Percentiles rank a stretch among this genome's conserved stretches.
Conservation (phyloP, 2,888 invertebrate species). For the Eurytoma californica region DNA sequence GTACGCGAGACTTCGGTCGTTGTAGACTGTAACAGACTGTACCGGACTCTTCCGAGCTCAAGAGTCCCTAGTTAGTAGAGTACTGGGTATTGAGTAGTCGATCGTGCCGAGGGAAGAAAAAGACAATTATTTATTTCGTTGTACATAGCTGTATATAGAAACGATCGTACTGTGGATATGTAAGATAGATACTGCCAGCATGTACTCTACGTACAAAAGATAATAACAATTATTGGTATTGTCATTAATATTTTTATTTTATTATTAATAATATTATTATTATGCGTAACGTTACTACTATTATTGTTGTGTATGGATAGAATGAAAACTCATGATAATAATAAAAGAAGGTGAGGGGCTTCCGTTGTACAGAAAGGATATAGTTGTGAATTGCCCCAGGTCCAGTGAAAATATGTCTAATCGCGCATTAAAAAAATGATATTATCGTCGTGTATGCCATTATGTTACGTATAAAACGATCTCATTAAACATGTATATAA, state of each 20-base stretch:
- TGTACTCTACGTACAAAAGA: slow-evolving; percentile 50
- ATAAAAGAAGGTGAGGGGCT: not conserved
- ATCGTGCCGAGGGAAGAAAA: not conserved
- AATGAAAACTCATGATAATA: not conserved
- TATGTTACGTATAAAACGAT: slow-evolving; percentile 58
- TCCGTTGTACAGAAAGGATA: slow-evolving; percentile 19
- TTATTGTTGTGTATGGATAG: slow-evolving; percentile 6
- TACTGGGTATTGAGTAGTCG: slow-evolving; percentile 24
- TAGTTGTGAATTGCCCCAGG: too few species aligned
- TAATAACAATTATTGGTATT: slow-evolving; percentile 50
- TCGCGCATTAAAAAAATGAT: slow-evolving; percentile 13
- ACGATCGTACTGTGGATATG: slow-evolving; percentile 61
- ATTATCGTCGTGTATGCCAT: slow-evolving; percentile 25
- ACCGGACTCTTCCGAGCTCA: not conserved
- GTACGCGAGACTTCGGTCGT: slow-evolving; percentile 3
- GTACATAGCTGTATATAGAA: slow-evolving; percentile 67
- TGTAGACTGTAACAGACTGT: slow-evolving; percentile 25
- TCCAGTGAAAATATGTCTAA: not conserved
- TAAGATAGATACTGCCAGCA: slow-evolving; percentile 59
- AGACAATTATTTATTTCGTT: slow-evolving; percentile 65
- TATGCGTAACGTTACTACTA: not conserved
- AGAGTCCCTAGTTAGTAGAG: slow-evolving; percentile 3
- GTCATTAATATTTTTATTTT: slow-evolving; percentile 50
- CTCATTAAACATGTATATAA: slow-evolving; percentile 57
- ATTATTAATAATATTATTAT: slow-evolving; percentile 29